Conservation (phyloP, 2,888 invertebrate species). For the Micoletzkya japonica region DNA sequence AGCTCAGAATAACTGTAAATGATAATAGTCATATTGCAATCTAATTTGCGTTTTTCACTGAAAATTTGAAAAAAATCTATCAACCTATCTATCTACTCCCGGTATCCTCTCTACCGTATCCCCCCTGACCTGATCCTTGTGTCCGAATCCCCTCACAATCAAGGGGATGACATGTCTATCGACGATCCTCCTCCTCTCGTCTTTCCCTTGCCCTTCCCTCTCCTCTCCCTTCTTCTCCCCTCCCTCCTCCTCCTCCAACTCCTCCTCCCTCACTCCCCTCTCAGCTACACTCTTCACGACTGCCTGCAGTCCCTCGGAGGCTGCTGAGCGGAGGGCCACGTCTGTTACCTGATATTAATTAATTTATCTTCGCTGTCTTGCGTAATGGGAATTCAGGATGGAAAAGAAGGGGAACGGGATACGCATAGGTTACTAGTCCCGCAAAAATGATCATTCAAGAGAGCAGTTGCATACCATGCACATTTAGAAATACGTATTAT, state of each 20-base stretch:
- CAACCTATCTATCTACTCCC: neutral
- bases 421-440: no score
- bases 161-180: conserved; percentile 40
- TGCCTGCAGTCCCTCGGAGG: conserved; percentile 34
- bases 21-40: neutral
- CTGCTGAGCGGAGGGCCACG: conserved; percentile 27
- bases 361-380: no score
- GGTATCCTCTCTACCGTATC: neutral
- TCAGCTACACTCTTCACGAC: conserved; percentile 25
- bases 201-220: neutral
- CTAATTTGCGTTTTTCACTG: neutral
- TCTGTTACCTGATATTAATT: conserved; percentile 3
- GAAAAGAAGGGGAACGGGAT: no score
- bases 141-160: conserved; percentile 35
- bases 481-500: no score
- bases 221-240: conserved; percentile 7
- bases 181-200: conserved; percentile 22
- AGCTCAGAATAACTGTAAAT: neutral
- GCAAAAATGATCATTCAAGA: no score
- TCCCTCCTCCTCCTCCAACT: neutral
- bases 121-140: conserved; percentile 32
- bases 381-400: no score
- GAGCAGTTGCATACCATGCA: no score
- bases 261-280: conserved; percentile 1
- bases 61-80: no score